Conservation (phyloP, 2,797 vertebrate genomes). For the Fringilla coelebs region DNA sequence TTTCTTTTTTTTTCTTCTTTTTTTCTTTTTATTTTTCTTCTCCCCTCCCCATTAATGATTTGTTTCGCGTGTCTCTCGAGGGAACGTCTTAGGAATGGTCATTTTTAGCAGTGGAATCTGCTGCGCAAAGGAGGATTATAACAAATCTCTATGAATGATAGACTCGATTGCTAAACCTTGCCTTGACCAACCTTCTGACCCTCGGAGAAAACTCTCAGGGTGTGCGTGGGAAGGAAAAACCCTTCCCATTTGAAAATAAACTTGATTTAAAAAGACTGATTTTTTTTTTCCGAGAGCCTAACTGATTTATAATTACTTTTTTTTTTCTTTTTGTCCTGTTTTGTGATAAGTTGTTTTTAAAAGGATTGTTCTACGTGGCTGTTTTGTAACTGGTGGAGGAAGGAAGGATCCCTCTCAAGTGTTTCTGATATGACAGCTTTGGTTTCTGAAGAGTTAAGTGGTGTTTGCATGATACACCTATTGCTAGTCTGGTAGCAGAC, state of each 20-base stretch:
- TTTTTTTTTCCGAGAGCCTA: not conserved
- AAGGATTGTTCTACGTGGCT: not conserved
- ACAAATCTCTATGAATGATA: conserved; percentile 42
- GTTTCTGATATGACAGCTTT: conserved; percentile 50
- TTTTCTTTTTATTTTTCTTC: fast-evolving
- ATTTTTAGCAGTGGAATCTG: conserved; percentile 58
- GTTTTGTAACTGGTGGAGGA: conserved; percentile 40
- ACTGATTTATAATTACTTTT: not conserved
- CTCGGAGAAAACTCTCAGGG: conserved; percentile 7
- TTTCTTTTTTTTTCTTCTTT: fast-evolving
- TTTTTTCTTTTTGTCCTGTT: not conserved
- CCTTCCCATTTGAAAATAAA: conserved; percentile 25
- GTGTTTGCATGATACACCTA: conserved; percentile 58
- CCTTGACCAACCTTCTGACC: conserved; percentile 19
- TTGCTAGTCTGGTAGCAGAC: conserved; percentile 43
- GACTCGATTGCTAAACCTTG: conserved; percentile 24
- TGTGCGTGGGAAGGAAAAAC: not conserved
- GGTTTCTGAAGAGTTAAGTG: conserved; percentile 49
- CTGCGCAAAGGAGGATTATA: conserved; percentile 53
- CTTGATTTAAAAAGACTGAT: not conserved
- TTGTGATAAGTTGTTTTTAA: conserved; percentile 37
- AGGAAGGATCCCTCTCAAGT: conserved; percentile 14
- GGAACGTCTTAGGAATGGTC: conserved; percentile 28
- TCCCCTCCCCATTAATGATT: not conserved
- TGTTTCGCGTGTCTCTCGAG: not conserved